Evolutionary conservation across 2,113 vertebrate species (phyloP).

Genomic region (Desmodus rotundus): DNA sequence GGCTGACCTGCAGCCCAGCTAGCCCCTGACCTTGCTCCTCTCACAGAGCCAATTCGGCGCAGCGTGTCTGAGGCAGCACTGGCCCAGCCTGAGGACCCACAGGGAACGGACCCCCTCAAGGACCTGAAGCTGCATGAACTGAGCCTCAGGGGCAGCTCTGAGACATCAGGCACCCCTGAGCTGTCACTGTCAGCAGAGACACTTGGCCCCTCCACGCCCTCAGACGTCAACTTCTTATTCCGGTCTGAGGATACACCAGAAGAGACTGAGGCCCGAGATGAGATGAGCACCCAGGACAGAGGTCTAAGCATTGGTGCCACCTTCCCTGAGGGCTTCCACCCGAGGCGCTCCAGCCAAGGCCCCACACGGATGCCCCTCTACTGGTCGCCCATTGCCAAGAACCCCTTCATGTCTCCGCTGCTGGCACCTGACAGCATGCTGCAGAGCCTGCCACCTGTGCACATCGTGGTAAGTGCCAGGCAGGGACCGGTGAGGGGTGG

Average conservation of each 20-base stretch:
- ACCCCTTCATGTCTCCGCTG: slow-evolving; percentile 92
- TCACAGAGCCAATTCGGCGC: slow-evolving; percentile 82
- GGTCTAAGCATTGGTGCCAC: not conserved
- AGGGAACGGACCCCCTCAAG: slow-evolving; percentile 79
- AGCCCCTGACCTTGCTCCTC: not conserved
- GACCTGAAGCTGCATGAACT: slow-evolving; percentile 85
- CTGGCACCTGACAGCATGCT: slow-evolving; percentile 91
- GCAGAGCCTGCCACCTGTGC: slow-evolving; percentile 79
- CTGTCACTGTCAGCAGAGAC: slow-evolving; percentile 50
- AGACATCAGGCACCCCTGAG: not conserved
- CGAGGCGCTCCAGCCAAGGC: slow-evolving; percentile 83
- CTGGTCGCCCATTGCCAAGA: slow-evolving; percentile 84
- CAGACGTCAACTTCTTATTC: slow-evolving; percentile 67
- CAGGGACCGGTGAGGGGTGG: rapidly evolving
- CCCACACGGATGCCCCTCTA: slow-evolving; percentile 78
- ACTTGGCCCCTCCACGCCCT: slow-evolving; percentile 22
- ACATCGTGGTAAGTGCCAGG: slow-evolving; percentile 75
- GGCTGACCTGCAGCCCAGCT: not conserved
- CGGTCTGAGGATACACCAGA: not conserved
- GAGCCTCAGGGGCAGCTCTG: slow-evolving; percentile 32
- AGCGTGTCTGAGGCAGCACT: slow-evolving; percentile 87
- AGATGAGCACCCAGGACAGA: not conserved
- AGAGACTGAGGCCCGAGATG: not conserved
- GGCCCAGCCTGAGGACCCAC: not conserved
- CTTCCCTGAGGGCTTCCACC: slow-evolving; percentile 88